Evolutionary conservation across 2,113 vertebrate species (phyloP), one percentile per base, ranked within the genome.

Genomic region (Glareola pratincola): DNA sequence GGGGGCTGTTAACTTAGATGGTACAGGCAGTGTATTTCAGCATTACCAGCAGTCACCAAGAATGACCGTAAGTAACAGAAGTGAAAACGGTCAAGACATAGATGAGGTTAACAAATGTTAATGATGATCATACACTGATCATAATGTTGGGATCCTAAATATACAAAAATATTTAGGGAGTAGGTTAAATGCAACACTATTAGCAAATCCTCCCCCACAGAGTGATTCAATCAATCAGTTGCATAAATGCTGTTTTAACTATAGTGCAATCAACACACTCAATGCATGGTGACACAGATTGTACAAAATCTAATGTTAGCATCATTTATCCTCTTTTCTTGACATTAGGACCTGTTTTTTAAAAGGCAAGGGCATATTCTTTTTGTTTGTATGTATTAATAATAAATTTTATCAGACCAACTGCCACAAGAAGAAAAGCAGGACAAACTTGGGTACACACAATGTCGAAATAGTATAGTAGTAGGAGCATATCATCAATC

Each of bases 141-240:
- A 27, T 36, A 19, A 8, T 9, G 11, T n/a, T 63, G 37, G 11
- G 37, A 26, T 75, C 62, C 47, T 45, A 83, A 62, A 17, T 48
- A 82, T 92, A 94, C 34, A 90, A 41, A 75, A 94, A 62, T 7
- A 84, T 91, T 76, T 76, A 85, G 67, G 53, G 50, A 88, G 23
- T 60, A 88, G 75, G 67, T 73, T 85, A 92, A 92, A 76, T 79
- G 37, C 47, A 91, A 85, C 22, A 36, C 22, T 68, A 62, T 75
- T 66, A 90, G 45, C 71, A 96, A 95, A 95, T 93, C 90, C 66
- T 76, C 81, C 81, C 71, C 45, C 74, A 48, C 9, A 4, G n/a
- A 59, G 41, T 94, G 90, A 94, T 64, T 93, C 71, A 81, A 76
- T 93, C 71, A 81, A 76, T 53, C 5, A 0, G 43, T 80, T 94